Evolutionary conservation across 1,140 invertebrate genomes (phyloP), one percentile per base, ranked within the genome.

Genomic region (Manduca sexta): DNA sequence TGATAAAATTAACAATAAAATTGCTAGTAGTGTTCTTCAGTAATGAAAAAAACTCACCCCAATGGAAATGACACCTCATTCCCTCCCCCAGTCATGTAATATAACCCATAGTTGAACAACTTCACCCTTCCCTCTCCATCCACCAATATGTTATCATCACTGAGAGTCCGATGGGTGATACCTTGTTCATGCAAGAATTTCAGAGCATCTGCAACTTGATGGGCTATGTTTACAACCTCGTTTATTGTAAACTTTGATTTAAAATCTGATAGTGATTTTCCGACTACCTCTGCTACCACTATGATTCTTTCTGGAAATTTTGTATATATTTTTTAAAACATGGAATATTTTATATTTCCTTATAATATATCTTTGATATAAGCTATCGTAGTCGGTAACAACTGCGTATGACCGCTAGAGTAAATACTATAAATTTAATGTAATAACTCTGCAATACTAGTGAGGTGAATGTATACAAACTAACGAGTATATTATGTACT

Each of bases 71-170:
- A 91, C 5, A 98, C 95, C 79, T 93, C 91, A 60, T 89, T 90
- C 38, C 95, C 95, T 71, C 87, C 86, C 66, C 93, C 92, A 14
- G 96, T 98, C 92, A 98, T 97, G 70, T 95, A 92, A 86, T 94
- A 96, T 43, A 98, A 80, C 7, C 97, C 97, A 89, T 95, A 98
- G 83, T 97, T 97, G 62, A 95, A 95, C 18, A 99, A 70, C 74
- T 98, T 96, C 0, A 96, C 91, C 68, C 91, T 88, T 29, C 90
- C 89, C 62, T 90, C 82, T 31, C 86, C 86, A 73, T 94, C 91
- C 11, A 97, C 75, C 7, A 97, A 84, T 60, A 99, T 93, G 84
- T 96, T 97, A 53, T 95, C 92, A 46, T 93, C 91, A 54, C 91
- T 91, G 14, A 99, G 81, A 82, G 93, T 94, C 57, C 94, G 90